Base-by-base conservation (phyloP, 2,797 vertebrate genomes). In the Chelidonichthys spinosus region DNA sequence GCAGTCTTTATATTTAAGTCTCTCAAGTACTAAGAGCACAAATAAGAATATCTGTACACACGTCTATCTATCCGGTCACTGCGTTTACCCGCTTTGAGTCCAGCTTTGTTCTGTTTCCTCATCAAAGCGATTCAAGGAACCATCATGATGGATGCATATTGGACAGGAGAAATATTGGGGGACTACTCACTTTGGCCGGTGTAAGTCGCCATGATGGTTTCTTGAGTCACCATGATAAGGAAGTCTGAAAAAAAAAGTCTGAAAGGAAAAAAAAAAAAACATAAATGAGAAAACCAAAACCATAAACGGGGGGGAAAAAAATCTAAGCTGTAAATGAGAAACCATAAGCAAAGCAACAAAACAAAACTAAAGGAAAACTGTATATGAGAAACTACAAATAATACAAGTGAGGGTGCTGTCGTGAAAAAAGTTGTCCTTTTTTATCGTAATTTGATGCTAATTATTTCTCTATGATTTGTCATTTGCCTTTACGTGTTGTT, bases 171-270 rank as follows among this genome's bases (percentile, higher is more conserved):
- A 78, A 82, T 85, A 70, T 52, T 69, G 53, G 66, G 71, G 80
- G 73, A 69, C 86, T 89, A 90, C 85, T 90, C 87, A 91, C 88
- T 87, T 92, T 86, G 87, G 25, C 50, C 11, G 82, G 64, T 90
- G 83, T 78, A 85, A 89, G 86, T 84, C 71, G 75, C 75, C 88
- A 88, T 88, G 86, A 87, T 89, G 87, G 67, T 90, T 92, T 86
- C 89, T 87, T 87, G 88, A 87, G 85, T 88, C 82, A 89, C 87
- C 91, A 87, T 85, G 82, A 87, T 86, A 89, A 91, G 78, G 84
- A 88, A 86, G 80, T 85, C 89, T 88, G 79, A 87, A 88, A 88
- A 85, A 46, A 85, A 87, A 89, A 71, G 76, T 88, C 88, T 86
- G 86, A 86, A 85, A 87, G 83, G 77, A 79, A 78, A 79, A 79